Evolutionary conservation across 1,140 invertebrate genomes (phyloP).

Genomic region (Zaprionus camerounensis): DNA sequence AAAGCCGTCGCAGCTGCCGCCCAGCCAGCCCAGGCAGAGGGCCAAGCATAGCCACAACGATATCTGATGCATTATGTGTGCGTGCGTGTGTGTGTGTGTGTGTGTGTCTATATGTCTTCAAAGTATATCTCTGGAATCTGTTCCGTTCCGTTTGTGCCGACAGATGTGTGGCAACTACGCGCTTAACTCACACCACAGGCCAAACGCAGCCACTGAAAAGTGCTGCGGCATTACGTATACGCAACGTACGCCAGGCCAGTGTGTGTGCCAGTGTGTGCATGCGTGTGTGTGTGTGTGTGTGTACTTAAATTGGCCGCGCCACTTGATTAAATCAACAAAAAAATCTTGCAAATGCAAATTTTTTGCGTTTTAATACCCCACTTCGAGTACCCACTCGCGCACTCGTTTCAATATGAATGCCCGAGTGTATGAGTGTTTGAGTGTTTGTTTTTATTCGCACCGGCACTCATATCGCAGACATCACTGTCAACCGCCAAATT

Average conservation of each 20-base stretch:
- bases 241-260: constrained; percentile 50
- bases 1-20: constrained; percentile 55
- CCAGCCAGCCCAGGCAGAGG: constrained; percentile 43
- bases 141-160: constrained; percentile 28
- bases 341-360: constrained; percentile 69
- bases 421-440: constrained; percentile 7
- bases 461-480: constrained; percentile 8
- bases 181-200: constrained; percentile 69
- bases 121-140: constrained; percentile 3
- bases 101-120: constrained; percentile 16
- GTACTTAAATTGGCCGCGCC: constrained; percentile 63
- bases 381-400: constrained; percentile 9
- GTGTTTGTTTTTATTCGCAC: constrained; percentile 5
- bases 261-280: constrained; percentile 6
- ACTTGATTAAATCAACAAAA: constrained; percentile 77
- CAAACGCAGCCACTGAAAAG: constrained; percentile 15
- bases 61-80: constrained; percentile 43
- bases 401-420: constrained; percentile 1
- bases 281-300: constrained; percentile 20
- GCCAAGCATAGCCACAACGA: constrained; percentile 50
- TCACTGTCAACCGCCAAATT: constrained; percentile 42
- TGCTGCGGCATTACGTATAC: constrained; percentile 65
- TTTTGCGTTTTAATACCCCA: constrained; percentile 62
- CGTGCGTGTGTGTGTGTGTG: no score
- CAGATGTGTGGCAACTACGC: constrained; percentile 71